Evolutionary conservation across 2,113 vertebrate genomes (phyloP).

Genomic region (Felis catus): DNA sequence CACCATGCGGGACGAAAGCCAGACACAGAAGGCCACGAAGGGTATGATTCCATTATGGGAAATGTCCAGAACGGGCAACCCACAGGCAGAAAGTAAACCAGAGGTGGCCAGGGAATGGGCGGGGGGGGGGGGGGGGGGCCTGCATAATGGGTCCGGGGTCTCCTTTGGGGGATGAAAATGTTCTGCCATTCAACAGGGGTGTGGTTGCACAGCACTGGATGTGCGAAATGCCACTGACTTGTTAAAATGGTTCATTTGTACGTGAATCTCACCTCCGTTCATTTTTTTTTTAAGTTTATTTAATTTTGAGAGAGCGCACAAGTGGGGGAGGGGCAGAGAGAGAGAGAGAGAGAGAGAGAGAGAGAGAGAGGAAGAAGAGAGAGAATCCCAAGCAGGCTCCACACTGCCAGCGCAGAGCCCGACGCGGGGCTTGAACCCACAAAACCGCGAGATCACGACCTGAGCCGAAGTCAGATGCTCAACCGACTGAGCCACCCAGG

Average conservation of each 20-base stretch:
- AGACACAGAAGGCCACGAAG: not conserved
- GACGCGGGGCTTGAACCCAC: no score
- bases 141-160: accelerated
- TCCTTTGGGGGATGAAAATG: not conserved
- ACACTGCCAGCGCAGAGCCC: no score
- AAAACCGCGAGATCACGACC: no score
- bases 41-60: accelerated
- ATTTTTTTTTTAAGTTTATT: not conserved
- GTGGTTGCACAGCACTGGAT: not conserved
- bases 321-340: no score
- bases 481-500: no score
- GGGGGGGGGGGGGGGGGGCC: accelerated
- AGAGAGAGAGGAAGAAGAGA: no score
- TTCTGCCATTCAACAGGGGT: not conserved
- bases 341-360: no score
- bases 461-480: no score
- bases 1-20: not conserved
- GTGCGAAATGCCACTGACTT: not conserved
- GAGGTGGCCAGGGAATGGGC: no score
- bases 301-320: no score
- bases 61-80: not conserved
- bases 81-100: not conserved
- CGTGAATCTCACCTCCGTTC: not conserved
- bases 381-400: no score
- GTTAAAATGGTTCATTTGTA: not conserved